Base-by-base conservation (phyloP, 1,140 invertebrate genomes). In the Bombus breviceps region DNA sequence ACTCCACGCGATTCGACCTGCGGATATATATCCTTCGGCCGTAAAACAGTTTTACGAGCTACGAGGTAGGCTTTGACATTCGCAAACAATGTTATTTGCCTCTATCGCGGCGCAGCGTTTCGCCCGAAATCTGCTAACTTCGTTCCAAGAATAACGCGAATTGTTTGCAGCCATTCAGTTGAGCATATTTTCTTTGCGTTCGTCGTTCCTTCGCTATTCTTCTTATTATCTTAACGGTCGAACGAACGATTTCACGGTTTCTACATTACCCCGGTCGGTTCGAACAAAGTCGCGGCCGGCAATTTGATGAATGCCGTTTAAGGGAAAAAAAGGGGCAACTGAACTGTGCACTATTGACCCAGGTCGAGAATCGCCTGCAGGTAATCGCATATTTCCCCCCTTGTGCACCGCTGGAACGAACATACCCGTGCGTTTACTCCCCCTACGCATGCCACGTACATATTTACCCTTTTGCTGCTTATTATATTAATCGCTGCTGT, bases 321-420 rank as follows among this genome's bases (percentile, higher is more conserved):
- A 84, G 37, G 53, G 3, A 22, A 71, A 53, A 79, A 84, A 72
- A 77, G 75, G 69, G 83, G 86, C 79, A 72, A 76, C 62, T 83
- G 76, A 88, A 85, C 86, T 9, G 66, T 59, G 64, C 85, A 87
- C 81, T 88, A 90, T 90, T 89, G 91, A 92, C 89, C 91, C 85
- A 81, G 88, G 83, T 92, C 86, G 87, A 79, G 81, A 43, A 85
- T 92, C 84, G 92, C 91, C 87, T 92, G 91, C 91, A 86, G 88
- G 81, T 92, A 90, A 92, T 91, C 86, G 85, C 85, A 87, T 69
- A 83, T 37, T 84, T 66, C 41, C 83, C 81, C 75, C 76, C 79
- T 78, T 77, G 64, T 85, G 66, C 75, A 74, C 22, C 57, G 37
- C 25, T 43, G 57, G 3, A 79, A 79, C 57, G 59, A 64, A 39